A percentile compares a stretch with the other conserved stretches of the same genome.
phyloP scores from a whole-genome alignment of 2,888 invertebrate genomes.

The Tipula lateralis region DNA sequence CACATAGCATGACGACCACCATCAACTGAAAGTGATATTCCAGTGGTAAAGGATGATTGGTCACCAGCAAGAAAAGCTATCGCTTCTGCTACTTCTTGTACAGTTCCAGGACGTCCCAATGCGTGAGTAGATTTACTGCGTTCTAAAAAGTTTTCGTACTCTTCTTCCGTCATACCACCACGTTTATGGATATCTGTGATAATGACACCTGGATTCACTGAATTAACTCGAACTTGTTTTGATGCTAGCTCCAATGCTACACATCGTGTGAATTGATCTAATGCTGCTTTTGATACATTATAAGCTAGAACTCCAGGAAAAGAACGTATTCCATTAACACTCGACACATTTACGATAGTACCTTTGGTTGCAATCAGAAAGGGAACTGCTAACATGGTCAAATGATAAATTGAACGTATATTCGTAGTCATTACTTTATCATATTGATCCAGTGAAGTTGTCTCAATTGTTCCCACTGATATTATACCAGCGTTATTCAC shows the following conservation, averaged over 20 bases:
- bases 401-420: slow-evolving; percentile 64
- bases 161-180: slow-evolving; percentile 65
- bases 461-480: slow-evolving; percentile 71
- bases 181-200: slow-evolving; percentile 74
- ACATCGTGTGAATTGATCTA: slow-evolving; percentile 87
- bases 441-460: slow-evolving; percentile 69
- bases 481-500: slow-evolving; percentile 79
- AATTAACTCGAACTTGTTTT: slow-evolving; percentile 74
- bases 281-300: slow-evolving; percentile 80
- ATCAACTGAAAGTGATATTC: slow-evolving; percentile 78
- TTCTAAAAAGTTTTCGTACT: slow-evolving; percentile 71
- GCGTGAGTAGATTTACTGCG: slow-evolving; percentile 77
- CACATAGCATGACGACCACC: slow-evolving; percentile 87
- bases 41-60: slow-evolving; percentile 76
- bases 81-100: slow-evolving; percentile 73
- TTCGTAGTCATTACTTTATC: slow-evolving; percentile 79
- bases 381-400: slow-evolving; percentile 75
- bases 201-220: slow-evolving; percentile 87
- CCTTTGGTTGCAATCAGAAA: slow-evolving; percentile 70
- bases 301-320: slow-evolving; percentile 81
- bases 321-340: slow-evolving; percentile 76
- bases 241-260: slow-evolving; percentile 72
- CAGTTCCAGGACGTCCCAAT: slow-evolving; percentile 69
- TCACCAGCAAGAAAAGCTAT: slow-evolving; percentile 82
- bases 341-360: slow-evolving; percentile 83